Conservation (phyloP, 1,140 invertebrate genomes). For the Tigriopus japonicus region DNA sequence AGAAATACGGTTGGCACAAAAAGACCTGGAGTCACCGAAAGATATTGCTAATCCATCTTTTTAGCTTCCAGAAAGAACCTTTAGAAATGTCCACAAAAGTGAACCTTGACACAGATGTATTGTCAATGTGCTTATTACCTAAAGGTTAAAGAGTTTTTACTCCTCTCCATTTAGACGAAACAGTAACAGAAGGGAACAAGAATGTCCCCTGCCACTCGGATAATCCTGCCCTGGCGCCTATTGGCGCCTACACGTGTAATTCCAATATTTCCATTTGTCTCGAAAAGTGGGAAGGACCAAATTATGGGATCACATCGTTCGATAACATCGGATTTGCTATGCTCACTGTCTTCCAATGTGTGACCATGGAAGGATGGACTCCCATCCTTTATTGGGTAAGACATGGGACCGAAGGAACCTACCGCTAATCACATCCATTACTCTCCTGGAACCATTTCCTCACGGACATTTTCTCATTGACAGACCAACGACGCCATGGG, state of each 20-base stretch:
- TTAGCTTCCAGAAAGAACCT: too few relatives aligned
- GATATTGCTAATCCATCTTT: too few relatives aligned
- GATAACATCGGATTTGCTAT: constrained; percentile 99
- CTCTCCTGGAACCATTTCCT: background rate
- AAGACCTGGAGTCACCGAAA: too few relatives aligned
- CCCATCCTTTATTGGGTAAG: constrained; percentile 94
- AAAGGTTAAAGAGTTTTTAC: too few relatives aligned
- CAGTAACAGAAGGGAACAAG: constrained; percentile 64
- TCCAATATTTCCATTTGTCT: constrained; percentile 59
- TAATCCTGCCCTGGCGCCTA: constrained; percentile 40
- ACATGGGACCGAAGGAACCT: background rate
- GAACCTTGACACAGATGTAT: too few relatives aligned
- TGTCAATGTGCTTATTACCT: too few relatives aligned
- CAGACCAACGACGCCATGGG: constrained; percentile 98
- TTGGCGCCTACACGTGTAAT: constrained; percentile 63
- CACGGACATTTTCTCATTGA: constrained; percentile 28
- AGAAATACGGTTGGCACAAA: too few relatives aligned
- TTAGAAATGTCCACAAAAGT: too few relatives aligned
- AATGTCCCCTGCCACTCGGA: constrained; percentile 57
- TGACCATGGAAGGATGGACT: constrained; percentile 99
- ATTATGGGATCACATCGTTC: constrained; percentile 97
- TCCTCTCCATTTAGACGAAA: constrained; percentile 39
- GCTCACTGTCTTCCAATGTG: constrained; percentile 99
- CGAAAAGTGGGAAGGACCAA: constrained; percentile 89
- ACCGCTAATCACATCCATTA: background rate